Base-by-base conservation (phyloP, 1,140 invertebrate species). In the Coelopa frigida region DNA sequence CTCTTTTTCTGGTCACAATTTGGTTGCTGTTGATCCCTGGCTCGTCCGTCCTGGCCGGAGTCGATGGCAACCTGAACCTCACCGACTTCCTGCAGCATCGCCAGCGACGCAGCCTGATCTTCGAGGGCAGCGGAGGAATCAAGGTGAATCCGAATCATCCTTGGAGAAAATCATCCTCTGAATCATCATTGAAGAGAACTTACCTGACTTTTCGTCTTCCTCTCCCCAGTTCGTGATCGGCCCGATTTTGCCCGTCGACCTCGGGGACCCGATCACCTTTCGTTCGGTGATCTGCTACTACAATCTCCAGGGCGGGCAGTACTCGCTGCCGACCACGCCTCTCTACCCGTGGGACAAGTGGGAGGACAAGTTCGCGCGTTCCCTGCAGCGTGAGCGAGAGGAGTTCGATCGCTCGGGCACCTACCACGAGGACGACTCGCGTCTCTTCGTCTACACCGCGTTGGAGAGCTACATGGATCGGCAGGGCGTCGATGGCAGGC, bases 311-410 rank as follows among this genome's bases (percentile, higher is more conserved):
- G 64, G 64, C 8, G 59, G 59, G 8, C 50, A 51, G 20, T 68
- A 65, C 31, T 48, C 15, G 5, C 23, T 68, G 36, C 64, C 64
- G 8, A 59, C 55, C 0, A 49, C 44, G 2, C 64, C 64, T 5
- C 49, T 56, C 18, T 65, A 62, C 52, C 58, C 61, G 0, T 68
- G 61, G 61, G 58, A 68, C 17, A 68, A 68, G 33, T 67, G 63
- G 63, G 61, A 66, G 29, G 35, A 23, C 17, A 62, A 48, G 2
- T 66, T 65, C 37, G 62, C 59, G 10, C 40, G 62, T 20, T 64
- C 61, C 27, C 40, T 64, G 29, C 22, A 37, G 8, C 17, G 5
- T 24, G 7, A 21, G 23, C 39, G 35, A 14, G 37, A 40, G 18
- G 37, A 14, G 26, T 44, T 49, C 7, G 47, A 38, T 26, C 2